A percentile compares a stretch with the other conserved stretches of the same genome.
phyloP scores from a whole-genome alignment of 37 sponge, comb jelly and placozoan species.

The Crambe crambe region DNA sequence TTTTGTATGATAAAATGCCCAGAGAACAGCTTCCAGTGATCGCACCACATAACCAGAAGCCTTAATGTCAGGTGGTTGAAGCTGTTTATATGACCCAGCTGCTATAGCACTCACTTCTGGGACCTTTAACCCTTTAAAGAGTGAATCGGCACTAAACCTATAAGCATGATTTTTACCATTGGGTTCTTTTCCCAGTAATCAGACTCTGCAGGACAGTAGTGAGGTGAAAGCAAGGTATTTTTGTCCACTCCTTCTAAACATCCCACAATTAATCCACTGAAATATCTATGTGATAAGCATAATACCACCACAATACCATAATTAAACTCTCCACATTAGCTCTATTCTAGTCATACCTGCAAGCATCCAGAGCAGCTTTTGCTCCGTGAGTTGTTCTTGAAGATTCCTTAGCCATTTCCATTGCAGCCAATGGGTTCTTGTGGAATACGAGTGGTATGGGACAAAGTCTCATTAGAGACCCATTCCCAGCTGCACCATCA shows the following conservation, averaged over 20 bases:
- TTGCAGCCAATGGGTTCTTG: slow-evolving; percentile 65
- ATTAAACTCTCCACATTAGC: neutral
- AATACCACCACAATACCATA: neutral
- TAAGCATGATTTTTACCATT: slow-evolving; percentile 43
- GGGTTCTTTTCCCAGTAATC: slow-evolving; percentile 64
- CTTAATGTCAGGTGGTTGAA: slow-evolving; percentile 75
- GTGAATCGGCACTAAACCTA: neutral
- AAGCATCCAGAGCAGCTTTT: slow-evolving; percentile 68
- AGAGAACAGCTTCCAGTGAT: slow-evolving; percentile 85
- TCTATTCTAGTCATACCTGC: slow-evolving; percentile 65
- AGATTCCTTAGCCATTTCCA: slow-evolving; percentile 62
- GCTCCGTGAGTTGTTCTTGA: slow-evolving; percentile 77
- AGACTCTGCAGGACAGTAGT: slow-evolving; percentile 52
- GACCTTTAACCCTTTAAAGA: slow-evolving; percentile 20
- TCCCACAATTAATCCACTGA: slow-evolving; percentile 81
- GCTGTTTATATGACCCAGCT: slow-evolving; percentile 70
- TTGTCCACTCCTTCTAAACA: slow-evolving; percentile 75
- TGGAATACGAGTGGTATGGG: slow-evolving; percentile 72
- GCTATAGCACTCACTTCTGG: slow-evolving; percentile 66
- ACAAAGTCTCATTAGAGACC: slow-evolving; percentile 80
- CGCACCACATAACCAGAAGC: slow-evolving; percentile 76
- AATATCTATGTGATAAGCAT: slow-evolving; percentile 52
- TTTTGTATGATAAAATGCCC: slow-evolving; percentile 79
- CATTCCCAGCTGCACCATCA: slow-evolving; percentile 82
- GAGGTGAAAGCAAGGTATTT: slow-evolving; percentile 74